A percentile compares a stretch with the other conserved stretches of the same genome.
Conservation (phyloP, 2,888 invertebrate genomes). For the Stenchaetothrips biformis region DNA sequence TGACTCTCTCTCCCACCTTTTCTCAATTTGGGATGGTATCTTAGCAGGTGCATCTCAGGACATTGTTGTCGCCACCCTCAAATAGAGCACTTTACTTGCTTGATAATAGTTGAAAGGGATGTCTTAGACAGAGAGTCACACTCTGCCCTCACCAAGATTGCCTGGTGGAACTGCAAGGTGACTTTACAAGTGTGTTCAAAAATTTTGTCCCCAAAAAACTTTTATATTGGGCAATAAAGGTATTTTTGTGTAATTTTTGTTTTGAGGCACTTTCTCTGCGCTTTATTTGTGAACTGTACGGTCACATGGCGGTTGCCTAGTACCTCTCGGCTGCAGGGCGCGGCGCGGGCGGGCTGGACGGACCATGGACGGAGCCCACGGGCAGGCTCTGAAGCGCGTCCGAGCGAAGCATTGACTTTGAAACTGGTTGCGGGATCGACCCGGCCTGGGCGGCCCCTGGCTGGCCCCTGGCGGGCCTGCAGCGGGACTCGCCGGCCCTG, state of each 20-base stretch:
- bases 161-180: neutral
- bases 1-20: no score
- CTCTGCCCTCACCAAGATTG: no score
- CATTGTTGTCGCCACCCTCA: no score
- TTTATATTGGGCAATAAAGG: neutral
- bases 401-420: conserved; percentile 12
- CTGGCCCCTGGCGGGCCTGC: neutral
- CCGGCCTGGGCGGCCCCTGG: neutral
- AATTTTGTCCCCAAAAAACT: neutral
- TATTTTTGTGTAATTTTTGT: neutral
- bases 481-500: neutral
- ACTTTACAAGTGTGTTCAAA: neutral
- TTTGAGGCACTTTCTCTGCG: neutral
- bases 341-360: neutral
- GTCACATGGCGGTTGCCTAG: neutral
- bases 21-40: no score
- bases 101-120: no score
- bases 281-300: neutral
- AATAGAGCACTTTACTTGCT: no score
- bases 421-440: conserved; percentile 2
- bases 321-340: neutral
- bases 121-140: no score
- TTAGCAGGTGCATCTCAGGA: no score
- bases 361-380: neutral
- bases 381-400: neutral